Percentiles rank a stretch among this genome's conserved stretches.
Conservation (phyloP, 1,140 invertebrate genomes). For the Zaprionus camerounensis region DNA sequence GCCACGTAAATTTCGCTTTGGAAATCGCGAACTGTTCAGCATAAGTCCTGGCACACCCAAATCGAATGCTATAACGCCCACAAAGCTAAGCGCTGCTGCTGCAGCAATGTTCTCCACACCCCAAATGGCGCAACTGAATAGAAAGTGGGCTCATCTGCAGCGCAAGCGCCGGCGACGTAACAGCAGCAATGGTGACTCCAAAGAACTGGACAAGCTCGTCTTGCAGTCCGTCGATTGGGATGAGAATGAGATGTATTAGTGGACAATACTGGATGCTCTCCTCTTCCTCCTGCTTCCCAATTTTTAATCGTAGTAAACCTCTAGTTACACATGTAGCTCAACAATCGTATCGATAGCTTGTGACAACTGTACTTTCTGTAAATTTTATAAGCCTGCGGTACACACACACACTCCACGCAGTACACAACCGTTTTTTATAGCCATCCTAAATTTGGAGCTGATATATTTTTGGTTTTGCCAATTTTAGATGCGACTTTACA, state of each 20-base stretch:
- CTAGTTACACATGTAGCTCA: conserved; percentile 16
- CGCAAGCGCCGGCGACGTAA: conserved; percentile 73
- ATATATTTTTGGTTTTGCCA: conserved; percentile 32
- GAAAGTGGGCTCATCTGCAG: conserved; percentile 79
- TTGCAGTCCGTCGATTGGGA: conserved; percentile 83
- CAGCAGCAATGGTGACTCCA: conserved; percentile 82
- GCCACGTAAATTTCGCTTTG: conserved; percentile 75
- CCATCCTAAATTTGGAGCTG: conserved; percentile 40
- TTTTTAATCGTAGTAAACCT: conserved; percentile 5
- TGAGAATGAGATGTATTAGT: conserved; percentile 83
- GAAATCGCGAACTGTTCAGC: conserved; percentile 76
- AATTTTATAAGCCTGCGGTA: conserved; percentile 57
- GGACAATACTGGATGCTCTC: neutral
- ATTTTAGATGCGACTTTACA: conserved; percentile 68
- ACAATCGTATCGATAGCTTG: conserved; percentile 18
- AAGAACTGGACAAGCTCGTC: conserved; percentile 82
- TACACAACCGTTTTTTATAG: conserved; percentile 37
- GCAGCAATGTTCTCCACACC: conserved; percentile 74
- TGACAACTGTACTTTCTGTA: conserved; percentile 49
- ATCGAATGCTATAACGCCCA: conserved; percentile 76
- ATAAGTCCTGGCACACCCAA: conserved; percentile 73
- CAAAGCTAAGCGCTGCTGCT: conserved; percentile 75
- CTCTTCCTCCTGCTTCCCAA: neutral
- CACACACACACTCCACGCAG: conserved; percentile 15
- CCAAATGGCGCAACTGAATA: conserved; percentile 78